A percentile compares a stretch with the other conserved stretches of the same genome.
phyloP scores from a whole-genome alignment of 2,797 vertebrate genomes.

The Oryzias dopingdopingensis region DNA sequence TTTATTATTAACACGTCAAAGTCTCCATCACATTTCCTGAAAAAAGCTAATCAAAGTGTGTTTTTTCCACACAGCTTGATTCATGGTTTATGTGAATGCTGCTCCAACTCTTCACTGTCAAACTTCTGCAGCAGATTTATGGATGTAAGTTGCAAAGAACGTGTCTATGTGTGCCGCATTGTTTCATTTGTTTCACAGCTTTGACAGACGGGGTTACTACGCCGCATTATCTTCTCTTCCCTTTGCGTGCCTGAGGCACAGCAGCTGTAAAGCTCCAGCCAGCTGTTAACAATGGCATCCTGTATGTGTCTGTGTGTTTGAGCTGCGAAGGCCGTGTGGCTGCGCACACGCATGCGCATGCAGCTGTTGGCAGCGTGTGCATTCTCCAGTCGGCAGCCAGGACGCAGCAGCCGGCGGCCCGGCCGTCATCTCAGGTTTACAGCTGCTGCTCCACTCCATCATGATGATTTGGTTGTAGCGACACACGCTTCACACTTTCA shows the following conservation, averaged over 20 bases:
- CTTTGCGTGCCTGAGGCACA: slow-evolving; percentile 57
- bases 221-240: slow-evolving; percentile 44
- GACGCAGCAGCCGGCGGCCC: slow-evolving; percentile 31
- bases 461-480: slow-evolving; percentile 12
- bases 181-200: slow-evolving; percentile 44
- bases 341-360: slow-evolving; percentile 37
- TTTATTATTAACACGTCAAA: too few species aligned
- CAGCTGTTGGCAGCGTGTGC: slow-evolving; percentile 55
- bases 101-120: background rate
- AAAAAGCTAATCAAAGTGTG: too few species aligned
- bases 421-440: slow-evolving; percentile 26
- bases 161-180: slow-evolving; percentile 44
- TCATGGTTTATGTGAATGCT: slow-evolving; percentile 1
- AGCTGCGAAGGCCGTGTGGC: slow-evolving; percentile 25
- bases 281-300: slow-evolving; percentile 72
- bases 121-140: slow-evolving; percentile 21
- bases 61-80: background rate
- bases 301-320: slow-evolving; percentile 62
- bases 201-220: slow-evolving; percentile 53
- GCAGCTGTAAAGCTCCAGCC: slow-evolving; percentile 63
- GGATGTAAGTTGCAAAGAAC: slow-evolving; percentile 23
- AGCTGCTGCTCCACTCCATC: slow-evolving; percentile 19
- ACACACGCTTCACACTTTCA: slow-evolving; percentile 8
- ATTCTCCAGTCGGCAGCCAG: slow-evolving; percentile 30
- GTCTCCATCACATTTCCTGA: background rate